Conservation (phyloP, 2,888 invertebrate genomes). For the Iselma pallidipennis region DNA sequence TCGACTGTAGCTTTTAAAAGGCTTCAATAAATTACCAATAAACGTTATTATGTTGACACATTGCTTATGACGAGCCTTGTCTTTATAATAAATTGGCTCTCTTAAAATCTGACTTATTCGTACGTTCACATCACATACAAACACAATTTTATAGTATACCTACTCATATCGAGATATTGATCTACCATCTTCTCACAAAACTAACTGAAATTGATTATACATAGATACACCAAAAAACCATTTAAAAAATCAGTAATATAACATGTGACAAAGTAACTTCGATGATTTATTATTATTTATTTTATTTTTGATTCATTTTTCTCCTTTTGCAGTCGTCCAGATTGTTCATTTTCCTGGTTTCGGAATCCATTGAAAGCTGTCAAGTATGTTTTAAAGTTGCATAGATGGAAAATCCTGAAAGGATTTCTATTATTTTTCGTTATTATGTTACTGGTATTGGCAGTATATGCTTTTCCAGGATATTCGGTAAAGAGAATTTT, state of each 20-base stretch:
- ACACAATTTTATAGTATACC: too few species aligned
- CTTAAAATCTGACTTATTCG: not conserved
- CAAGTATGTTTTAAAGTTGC: slow-evolving; percentile 49
- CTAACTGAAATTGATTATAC: slow-evolving; percentile 16
- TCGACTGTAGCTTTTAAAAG: slow-evolving; percentile 13
- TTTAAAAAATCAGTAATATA: too few species aligned
- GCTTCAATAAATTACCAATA: slow-evolving; percentile 36
- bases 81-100: slow-evolving; percentile 19
- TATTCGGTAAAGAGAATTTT: slow-evolving; percentile 58
- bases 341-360: slow-evolving; percentile 65
- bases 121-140: too few species aligned
- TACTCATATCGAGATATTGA: not conserved
- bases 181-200: not conserved
- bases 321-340: slow-evolving; percentile 60
- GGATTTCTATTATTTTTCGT: slow-evolving; percentile 46
- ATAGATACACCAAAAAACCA: not conserved
- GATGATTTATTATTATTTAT: too few species aligned
- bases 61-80: slow-evolving; percentile 8
- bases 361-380: slow-evolving; percentile 60
- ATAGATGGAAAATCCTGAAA: slow-evolving; percentile 55
- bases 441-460: slow-evolving; percentile 48
- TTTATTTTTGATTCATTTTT: slow-evolving; percentile 2
- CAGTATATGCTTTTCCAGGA: slow-evolving; percentile 58
- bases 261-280: not conserved
- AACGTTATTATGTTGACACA: slow-evolving; percentile 33